Conservation (phyloP, 2,888 invertebrate genomes). For the Dendrolimus houi region DNA sequence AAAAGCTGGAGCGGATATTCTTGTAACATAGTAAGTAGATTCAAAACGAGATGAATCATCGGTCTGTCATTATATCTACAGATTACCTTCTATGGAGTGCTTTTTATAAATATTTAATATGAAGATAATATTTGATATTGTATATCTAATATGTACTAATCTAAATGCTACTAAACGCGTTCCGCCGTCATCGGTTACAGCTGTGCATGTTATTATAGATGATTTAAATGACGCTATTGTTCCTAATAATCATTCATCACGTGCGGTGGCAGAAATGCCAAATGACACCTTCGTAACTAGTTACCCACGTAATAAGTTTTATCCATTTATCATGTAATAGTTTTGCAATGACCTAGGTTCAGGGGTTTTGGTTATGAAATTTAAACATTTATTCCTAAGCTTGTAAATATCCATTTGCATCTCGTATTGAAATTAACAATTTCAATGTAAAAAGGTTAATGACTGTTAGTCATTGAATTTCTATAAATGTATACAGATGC, state of each 20-base stretch:
- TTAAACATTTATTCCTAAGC: too few species aligned
- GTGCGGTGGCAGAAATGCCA: slow-evolving; percentile 34
- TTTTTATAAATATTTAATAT: slow-evolving; percentile 9
- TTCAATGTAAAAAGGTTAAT: too few species aligned
- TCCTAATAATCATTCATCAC: slow-evolving; percentile 26
- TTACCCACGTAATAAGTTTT: slow-evolving; percentile 23
- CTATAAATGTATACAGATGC: too few species aligned
- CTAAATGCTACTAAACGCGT: slow-evolving; percentile 26
- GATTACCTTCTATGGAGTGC: slow-evolving; percentile 1
- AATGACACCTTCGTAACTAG: slow-evolving; percentile 26
- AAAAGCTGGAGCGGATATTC: too few species aligned
- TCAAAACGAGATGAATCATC: not conserved
- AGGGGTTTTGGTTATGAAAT: slow-evolving; percentile 4
- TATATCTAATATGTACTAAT: slow-evolving; percentile 12
- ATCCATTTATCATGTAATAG: slow-evolving; percentile 3
- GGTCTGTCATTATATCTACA: not conserved
- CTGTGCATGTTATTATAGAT: slow-evolving; percentile 26
- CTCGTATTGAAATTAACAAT: too few species aligned
- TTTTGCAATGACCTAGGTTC: slow-evolving; percentile 19
- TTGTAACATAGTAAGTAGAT: too few species aligned
- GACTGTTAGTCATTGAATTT: too few species aligned
- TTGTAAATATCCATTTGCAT: too few species aligned
- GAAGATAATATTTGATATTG: slow-evolving; percentile 1
- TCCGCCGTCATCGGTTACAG: slow-evolving; percentile 24
- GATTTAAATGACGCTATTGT: slow-evolving; percentile 28